Conservation (phyloP, 2,113 vertebrate species). For the Menura novaehollandiae region DNA sequence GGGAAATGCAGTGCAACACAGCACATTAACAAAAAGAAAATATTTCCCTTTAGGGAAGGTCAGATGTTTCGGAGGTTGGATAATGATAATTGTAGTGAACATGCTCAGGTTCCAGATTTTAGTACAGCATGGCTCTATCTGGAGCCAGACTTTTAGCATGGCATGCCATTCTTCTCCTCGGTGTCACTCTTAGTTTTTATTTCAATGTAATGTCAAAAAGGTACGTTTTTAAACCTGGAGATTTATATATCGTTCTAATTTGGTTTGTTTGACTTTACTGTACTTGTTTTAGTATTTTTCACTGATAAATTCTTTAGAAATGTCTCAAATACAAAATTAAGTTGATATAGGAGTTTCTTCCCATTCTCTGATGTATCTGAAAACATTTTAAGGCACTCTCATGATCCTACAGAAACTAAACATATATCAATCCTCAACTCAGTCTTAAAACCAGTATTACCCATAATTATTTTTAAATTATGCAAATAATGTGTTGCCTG, state of each 20-base stretch:
- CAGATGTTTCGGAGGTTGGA: neutral
- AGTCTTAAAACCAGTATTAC: neutral
- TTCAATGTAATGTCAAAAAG: neutral
- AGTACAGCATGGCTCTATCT: neutral
- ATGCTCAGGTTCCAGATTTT: conserved; percentile 3
- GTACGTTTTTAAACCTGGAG: neutral
- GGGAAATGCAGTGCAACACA: conserved; percentile 3
- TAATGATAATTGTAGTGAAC: conserved; percentile 28
- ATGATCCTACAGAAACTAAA: neutral
- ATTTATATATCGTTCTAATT: neutral
- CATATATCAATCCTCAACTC: neutral
- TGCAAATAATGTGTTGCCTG: neutral
- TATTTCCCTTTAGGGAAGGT: conserved; percentile 34
- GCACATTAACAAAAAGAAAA: conserved; percentile 10
- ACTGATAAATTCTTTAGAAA: neutral
- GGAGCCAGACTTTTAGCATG: neutral
- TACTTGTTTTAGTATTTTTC: neutral
- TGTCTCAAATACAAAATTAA: neutral
- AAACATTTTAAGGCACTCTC: neutral
- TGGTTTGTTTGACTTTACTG: neutral
- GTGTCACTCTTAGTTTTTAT: neutral
- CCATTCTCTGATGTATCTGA: neutral
- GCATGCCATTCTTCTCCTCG: neutral
- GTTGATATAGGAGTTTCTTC: neutral
- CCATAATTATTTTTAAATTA: neutral